Conservation (phyloP, 1,140 invertebrate species). For the Stenopsyche tienmushanensis region DNA sequence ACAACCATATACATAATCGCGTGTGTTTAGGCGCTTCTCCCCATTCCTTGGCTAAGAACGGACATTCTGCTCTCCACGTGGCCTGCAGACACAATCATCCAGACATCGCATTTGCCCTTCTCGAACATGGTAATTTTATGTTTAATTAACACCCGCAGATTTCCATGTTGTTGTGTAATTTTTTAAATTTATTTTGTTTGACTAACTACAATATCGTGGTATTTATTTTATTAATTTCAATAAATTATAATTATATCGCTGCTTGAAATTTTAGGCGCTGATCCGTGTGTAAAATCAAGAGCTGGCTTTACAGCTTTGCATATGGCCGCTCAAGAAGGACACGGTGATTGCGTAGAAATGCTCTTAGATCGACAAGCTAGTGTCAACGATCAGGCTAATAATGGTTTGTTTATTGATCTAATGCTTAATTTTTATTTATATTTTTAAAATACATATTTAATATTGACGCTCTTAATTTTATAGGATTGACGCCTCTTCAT, state of each 20-base stretch:
- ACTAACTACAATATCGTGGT: neutral
- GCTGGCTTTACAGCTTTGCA: constrained; percentile 93
- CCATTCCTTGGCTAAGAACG: constrained; percentile 95
- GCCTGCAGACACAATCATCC: constrained; percentile 97
- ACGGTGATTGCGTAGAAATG: constrained; percentile 88
- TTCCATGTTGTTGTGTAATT: constrained; percentile 12
- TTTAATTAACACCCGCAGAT: neutral
- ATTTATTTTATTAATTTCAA: neutral
- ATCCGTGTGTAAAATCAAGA: constrained; percentile 79
- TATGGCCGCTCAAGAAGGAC: constrained; percentile 90
- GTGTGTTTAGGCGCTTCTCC: constrained; percentile 75
- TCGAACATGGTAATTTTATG: constrained; percentile 74
- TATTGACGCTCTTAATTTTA: constrained; percentile 10
- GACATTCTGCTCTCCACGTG: constrained; percentile 97
- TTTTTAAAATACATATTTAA: no score
- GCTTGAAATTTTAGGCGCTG: constrained; percentile 67
- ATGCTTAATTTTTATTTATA: neutral
- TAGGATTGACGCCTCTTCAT: constrained; percentile 86
- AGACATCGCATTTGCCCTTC: constrained; percentile 87
- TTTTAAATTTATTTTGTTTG: constrained; percentile 8
- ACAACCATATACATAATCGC: no score
- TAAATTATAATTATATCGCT: constrained; percentile 7
- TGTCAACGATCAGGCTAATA: constrained; percentile 79
- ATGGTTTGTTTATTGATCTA: constrained; percentile 58
- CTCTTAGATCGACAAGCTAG: constrained; percentile 86